Base-by-base conservation (phyloP, 1,140 invertebrate genomes). In the Oscheius sp. region DNA sequence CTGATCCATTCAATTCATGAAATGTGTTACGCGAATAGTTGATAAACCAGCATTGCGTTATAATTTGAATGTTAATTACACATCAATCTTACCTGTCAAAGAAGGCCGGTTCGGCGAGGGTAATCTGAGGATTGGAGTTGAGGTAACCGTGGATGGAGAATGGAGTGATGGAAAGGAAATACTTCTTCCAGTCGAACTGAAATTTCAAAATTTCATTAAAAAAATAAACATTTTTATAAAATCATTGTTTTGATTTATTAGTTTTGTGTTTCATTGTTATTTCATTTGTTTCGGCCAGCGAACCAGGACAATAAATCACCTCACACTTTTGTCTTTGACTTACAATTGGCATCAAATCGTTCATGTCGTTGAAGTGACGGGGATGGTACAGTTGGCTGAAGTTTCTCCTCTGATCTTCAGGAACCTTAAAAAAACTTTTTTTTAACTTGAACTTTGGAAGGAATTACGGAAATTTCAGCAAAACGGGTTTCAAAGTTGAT, bases 401-500 rank as follows among this genome's bases (percentile, higher is more conserved):
- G 38, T 82, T 82, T 36, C 80, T 46, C 15, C 80, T 62, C 3
- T 82, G 65, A 15, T 82, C 80, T 52, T 82, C 82, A 10, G 80
- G 75, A 20, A 79, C 73, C 23, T n/a, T n/a, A n/a, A n/a, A n/a
- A n/a, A n/a, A n/a, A n/a, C n/a, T n/a, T n/a, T n/a, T n/a, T n/a
- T n/a, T n/a, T n/a, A n/a, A n/a, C n/a, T n/a, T n/a, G n/a, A n/a
- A n/a, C n/a, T n/a, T n/a, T n/a, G n/a, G n/a, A n/a, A n/a, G n/a
- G n/a, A n/a, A n/a, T n/a, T n/a, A n/a, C n/a, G n/a, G 80, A 31
- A 55, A 82, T 83, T 31, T 61, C 29, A 0, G 80, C 80, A 31
- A 84, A 82, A 59, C 83, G 32, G 28, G 77, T 81, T 35, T 82
- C 80, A 45, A 82, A 82, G n/a, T 46, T 66, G 29, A 80, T 73